Evolutionary conservation across 1,140 invertebrate genomes (phyloP), one percentile per base, ranked within the genome.

Genomic region (Cardiocondyla obscurior): DNA sequence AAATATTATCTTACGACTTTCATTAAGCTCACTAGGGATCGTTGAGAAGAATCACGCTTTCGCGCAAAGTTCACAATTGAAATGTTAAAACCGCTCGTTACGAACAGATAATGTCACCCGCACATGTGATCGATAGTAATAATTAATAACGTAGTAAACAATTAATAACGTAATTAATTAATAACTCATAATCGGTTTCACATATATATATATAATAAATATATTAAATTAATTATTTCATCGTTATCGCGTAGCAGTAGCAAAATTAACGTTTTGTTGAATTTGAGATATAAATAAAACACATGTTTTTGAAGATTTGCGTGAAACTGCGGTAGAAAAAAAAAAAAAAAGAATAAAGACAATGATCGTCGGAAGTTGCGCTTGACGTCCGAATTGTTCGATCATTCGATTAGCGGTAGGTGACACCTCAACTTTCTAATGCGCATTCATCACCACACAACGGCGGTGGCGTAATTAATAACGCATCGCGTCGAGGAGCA

Each of bases 121-220:
- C n/a, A 36, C n/a, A 33, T 5, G n/a, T 19, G 1, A 28, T 19
- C 10, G 14, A 46, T 46, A 12, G 14, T 22, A n/a, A 79, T 39
- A 79, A 53, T 67, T 67, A 53, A 53, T 67, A 14, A 33, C 3
- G 67, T 53, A 67, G 67, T 53, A 67, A 79, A 67, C 16, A 79
- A 53, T 67, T 67, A 53, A 53, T 67, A 14, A 33, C 3, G 67
- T 53, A 67, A 79, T 53, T 53, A 67, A 79, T 53, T 67, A 67
- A 79, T 67, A 51, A 3, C 19, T 19, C 14, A 30, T 30, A 22
- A 55, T 72, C 19, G 39, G 51, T 51, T 49, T 8, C 22, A 3
- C 25, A 49, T n/a, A n/a, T n/a, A n/a, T n/a, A n/a, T n/a, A n/a
- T n/a, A 19, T 55, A 79, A 42, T 65, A 36, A 67, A 69, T 65